A percentile compares a stretch with the other conserved stretches of the same genome.
phyloP scores from a whole-genome alignment of 2,113 vertebrate species.

The Meles meles region DNA sequence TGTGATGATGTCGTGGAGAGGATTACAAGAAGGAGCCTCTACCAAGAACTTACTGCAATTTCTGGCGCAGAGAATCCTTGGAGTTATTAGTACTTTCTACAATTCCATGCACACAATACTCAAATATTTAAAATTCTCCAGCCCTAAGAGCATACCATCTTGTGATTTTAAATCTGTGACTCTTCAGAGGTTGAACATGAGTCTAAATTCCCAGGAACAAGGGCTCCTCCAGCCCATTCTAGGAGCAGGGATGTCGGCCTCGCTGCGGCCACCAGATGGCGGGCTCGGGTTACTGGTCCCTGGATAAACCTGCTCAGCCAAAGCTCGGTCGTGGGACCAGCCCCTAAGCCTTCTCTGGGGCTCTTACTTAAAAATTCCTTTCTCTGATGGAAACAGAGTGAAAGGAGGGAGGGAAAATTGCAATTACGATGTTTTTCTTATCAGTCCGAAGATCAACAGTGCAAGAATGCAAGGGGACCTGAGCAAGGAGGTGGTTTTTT shows the following conservation, averaged over 20 bases:
- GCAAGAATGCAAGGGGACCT: neutral
- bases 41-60: neutral
- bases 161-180: neutral
- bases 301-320: rapidly evolving
- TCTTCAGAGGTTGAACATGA: neutral
- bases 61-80: neutral
- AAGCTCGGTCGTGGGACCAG: neutral
- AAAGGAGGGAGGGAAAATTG: neutral
- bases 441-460: neutral
- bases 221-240: rapidly evolving
- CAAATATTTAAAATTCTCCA: neutral
- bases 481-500: neutral
- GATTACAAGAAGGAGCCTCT: neutral
- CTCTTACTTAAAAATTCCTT: neutral
- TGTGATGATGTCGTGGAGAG: neutral
- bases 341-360: neutral
- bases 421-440: constrained; percentile 15
- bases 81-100: neutral
- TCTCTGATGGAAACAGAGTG: neutral
- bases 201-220: neutral
- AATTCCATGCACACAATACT: neutral
- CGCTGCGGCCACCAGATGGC: constrained; percentile 67
- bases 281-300: neutral
- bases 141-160: neutral
- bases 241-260: neutral